Base-by-base conservation (phyloP, 2,113 vertebrate genomes). In the Meles meles region DNA sequence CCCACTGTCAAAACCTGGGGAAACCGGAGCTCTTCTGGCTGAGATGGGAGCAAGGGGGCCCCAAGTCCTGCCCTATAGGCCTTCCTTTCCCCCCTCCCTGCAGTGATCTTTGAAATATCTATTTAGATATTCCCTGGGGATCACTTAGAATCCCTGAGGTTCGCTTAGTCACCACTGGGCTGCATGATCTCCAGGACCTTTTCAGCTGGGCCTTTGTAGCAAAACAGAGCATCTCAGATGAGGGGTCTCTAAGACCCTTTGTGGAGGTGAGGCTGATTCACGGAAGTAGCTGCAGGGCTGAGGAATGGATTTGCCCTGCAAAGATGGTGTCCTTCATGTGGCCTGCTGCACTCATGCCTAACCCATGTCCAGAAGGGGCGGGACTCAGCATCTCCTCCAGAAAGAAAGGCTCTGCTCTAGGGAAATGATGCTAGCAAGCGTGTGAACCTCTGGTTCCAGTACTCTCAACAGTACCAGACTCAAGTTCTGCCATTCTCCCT, bases 31-130 rank as follows among this genome's bases (percentile, higher is more conserved):
- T 69, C 34, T 27, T 44, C 10, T 72, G 13, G 27, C 34, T 14
- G 17, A 47, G 9, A 9, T 29, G 3, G n/a, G 17, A 42, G 4
- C 9, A 2, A 15, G n/a, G 8, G 23, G 4, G 1, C 25, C 47
- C 10, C 5, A 55, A 9, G 27, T 31, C 63, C 9, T 77, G 57
- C 25, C 15, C 6, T 23, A 0, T 6, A 13, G 3, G 10, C 17
- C 21, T 44, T 71, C 44, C 14, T 18, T 81, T 9, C 44, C 5
- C 7, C 2, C 3, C 8, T 37, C 14, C 27, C 21, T 52, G 6
- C 34, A 18, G 42, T 52, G 9, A 4, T 44, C 52, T 61, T 92
- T 27, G 67, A 55, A 20, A 47, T 23, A 18, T 12, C 61, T 49
- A 0, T 25, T 59, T 61, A 23, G 63, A 63, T 63, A 96, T n/a